phyloP scores from a whole-genome alignment of 2,113 vertebrate species.

The Sorex araneus region DNA sequence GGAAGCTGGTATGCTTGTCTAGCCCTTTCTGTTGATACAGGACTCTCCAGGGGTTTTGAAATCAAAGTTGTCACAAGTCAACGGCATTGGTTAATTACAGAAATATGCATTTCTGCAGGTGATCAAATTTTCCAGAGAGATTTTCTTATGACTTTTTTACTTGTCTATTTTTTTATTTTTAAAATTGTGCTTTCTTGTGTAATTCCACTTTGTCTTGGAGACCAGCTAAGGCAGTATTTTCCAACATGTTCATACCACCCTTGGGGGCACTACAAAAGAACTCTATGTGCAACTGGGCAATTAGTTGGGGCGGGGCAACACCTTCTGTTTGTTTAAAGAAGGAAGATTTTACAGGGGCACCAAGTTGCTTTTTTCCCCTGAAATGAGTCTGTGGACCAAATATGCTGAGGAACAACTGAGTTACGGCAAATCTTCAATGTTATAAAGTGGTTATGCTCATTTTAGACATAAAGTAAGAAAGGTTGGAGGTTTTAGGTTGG shows the following conservation, averaged over 20 bases:
- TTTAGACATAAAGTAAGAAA: background rate
- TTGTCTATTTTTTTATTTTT: background rate
- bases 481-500: background rate
- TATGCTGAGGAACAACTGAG: no score
- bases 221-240: background rate
- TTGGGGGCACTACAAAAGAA: no score
- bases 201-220: conserved; percentile 31
- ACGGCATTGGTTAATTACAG: no score
- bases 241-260: no score
- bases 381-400: no score
- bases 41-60: background rate
- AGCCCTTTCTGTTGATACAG: background rate
- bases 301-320: no score
- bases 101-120: background rate
- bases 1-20: background rate
- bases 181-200: background rate
- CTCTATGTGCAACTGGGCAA: no score
- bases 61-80: background rate
- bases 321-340: no score
- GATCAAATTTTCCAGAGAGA: conserved; percentile 11
- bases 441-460: background rate
- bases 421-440: background rate
- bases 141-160: background rate
- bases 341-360: no score
- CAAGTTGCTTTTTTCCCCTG: no score